Conservation (phyloP, 2,797 vertebrate species). For the Distichodus sexfasciatus region DNA sequence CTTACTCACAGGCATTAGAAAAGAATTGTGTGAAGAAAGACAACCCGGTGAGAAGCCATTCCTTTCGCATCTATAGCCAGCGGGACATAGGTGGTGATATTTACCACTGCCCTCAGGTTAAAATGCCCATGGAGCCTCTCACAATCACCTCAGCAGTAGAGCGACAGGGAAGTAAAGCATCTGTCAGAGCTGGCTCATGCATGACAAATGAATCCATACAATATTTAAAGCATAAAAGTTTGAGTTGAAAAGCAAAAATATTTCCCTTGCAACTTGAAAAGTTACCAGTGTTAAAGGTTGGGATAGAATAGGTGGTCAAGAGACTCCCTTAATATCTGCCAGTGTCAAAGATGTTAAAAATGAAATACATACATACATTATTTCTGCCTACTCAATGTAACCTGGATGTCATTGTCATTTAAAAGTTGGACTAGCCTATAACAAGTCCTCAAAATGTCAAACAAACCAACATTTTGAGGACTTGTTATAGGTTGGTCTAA, state of each 20-base stretch:
- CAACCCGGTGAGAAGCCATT: slow-evolving; percentile 58
- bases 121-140: slow-evolving; percentile 39
- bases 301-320: no score
- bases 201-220: not conserved
- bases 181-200: not conserved
- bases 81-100: slow-evolving; percentile 56
- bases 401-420: no score
- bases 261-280: no score
- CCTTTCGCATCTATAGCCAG: slow-evolving; percentile 55
- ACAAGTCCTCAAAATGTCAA: no score
- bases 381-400: no score
- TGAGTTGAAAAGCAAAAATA: not conserved
- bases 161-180: not conserved
- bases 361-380: no score
- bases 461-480: no score
- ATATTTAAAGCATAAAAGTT: not conserved
- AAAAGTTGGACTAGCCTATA: no score
- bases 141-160: slow-evolving; percentile 18
- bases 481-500: no score
- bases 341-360: no score
- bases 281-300: no score
- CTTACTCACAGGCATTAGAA: slow-evolving; percentile 55
- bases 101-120: slow-evolving; percentile 55
- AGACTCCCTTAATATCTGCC: no score
- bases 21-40: slow-evolving; percentile 62